These are phyloP conservation scores for Protaetia brevitarsis DNA, from an alignment of 1,140 invertebrate genomes.

Conservation along the genomic window DNA sequence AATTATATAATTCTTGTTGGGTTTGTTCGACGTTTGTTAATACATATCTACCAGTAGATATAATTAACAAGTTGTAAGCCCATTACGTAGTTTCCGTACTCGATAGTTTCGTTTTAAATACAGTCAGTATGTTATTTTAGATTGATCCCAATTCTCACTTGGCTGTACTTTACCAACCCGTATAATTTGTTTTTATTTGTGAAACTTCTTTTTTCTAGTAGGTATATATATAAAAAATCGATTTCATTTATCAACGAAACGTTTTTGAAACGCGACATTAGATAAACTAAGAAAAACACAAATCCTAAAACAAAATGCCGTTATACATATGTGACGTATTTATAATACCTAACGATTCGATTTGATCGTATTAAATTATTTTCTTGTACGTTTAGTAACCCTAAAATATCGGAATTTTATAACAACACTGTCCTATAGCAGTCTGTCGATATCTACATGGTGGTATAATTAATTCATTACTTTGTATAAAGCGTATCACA, in stretches of 20 bases:
- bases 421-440: conserved; percentile 14
- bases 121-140: conserved; percentile 13
- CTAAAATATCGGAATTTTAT: conserved; percentile 3
- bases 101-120: neutral
- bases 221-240: conserved; percentile 12
- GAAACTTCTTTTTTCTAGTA: neutral
- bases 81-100: conserved; percentile 5
- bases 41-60: neutral
- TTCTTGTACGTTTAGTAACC: neutral
- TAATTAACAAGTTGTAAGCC: too few species aligned
- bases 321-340: neutral
- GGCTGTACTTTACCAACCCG: conserved; percentile 18
- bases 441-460: neutral
- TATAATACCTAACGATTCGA: neutral
- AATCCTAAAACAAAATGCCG: neutral
- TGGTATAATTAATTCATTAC: neutral
- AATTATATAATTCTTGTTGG: neutral
- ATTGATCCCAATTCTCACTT: conserved; percentile 23
- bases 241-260: neutral
- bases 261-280: neutral
- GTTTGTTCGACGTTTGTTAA: neutral
- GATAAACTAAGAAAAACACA: neutral
- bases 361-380: neutral
- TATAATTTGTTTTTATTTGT: conserved; percentile 17
- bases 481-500: conserved; percentile 10